Base-by-base conservation (phyloP, 2,113 vertebrate genomes). In the Polypterus bichir region DNA sequence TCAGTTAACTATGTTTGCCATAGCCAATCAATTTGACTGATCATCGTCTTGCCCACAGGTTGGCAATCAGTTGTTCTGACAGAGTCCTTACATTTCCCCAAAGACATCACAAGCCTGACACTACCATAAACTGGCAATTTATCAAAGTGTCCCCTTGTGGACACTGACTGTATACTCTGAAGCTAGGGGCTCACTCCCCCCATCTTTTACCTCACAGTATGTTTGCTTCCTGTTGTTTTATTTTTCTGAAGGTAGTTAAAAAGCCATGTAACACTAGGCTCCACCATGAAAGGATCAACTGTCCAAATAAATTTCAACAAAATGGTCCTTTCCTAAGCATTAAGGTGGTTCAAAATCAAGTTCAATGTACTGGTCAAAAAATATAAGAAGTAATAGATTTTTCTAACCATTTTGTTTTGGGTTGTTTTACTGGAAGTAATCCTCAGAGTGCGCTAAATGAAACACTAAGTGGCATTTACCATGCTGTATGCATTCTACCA, bases 11-110 rank as follows among this genome's bases (percentile, higher is more conserved):
- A 70, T 73, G 82, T 92, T 93, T 91, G 91, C 90, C 88, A 79
- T 78, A 82, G 75, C 89, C 74, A 83, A 92, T 95, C 90, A 90
- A 83, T 70, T 76, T 94, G 94, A 97, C 90, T 90, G 92, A 97
- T 97, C 89, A 89, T 83, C 74, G 74, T 73, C 70, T 70, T 54
- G 70, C 83, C 85, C 87, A 86, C 85, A 87, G 89, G 86, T 88
- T 87, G 86, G 85, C 87, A 90, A 93, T 93, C 90, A 90, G 88
- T 89, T 85, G 79, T 87, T 86, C 75, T 75, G 84, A 80, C 77
- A 84, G 77, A 72, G 80, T 75, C 69, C 72, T 70, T 69, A 68
- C 80, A 84, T 92, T 89, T 92, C 92, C 93, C 91, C 68, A 64
- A 75, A 91, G 92, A 86, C 78, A 65, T 74, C 73, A 65, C 60